Evolutionary conservation across 2,113 vertebrate species (phyloP), one percentile per base, ranked within the genome.

Genomic region (Rhinolophus sinicus): DNA sequence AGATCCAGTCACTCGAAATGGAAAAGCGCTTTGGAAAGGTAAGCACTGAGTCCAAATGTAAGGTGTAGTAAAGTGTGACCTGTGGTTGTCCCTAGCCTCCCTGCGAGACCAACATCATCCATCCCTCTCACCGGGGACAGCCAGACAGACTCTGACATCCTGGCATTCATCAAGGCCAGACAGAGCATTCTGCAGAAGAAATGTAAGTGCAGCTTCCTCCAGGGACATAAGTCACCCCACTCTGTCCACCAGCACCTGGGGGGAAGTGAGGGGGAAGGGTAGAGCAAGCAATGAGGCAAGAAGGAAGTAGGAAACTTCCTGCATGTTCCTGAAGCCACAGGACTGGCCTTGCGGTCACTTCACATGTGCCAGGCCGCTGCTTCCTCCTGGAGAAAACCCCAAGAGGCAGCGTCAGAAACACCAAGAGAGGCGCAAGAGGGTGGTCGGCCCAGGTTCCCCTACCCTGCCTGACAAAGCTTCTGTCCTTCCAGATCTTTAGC

Each of bases 131-230:
- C 99, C 33, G 99, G 99, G 98, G 99, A 99, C 97, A 98, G 98
- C 67, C 98, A 99, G 98, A 98, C 98, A 0, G 99, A 99, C 97
- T 98, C 99, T 7, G 99, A 99, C 97, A 99, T 99, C 95, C 95
- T 99, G 98, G 99, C 99, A 62, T 99, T 99, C 98, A 97, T 99
- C 96, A 99, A 98, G 97, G 99, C 99, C 93, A 99, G 99, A 90
- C 98, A 99, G 96, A 99, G 80, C 83, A 98, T 99, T 73, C 98
- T 99, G 60, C 99, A 98, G 94, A 99, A 98, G 97, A 98, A 98
- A 98, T 99, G 99, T 99, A 98, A 98, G 97, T 77, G 8, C 26
- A n/a, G 90, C 75, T 44, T 94, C 90, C 44, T 50, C 93, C 28
- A 54, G 18, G 38, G 58, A 18, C 40, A 5, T 6, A 5, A 11